Evolutionary conservation across 2,888 invertebrate species (phyloP).

Genomic region (Diaperis boleti): DNA sequence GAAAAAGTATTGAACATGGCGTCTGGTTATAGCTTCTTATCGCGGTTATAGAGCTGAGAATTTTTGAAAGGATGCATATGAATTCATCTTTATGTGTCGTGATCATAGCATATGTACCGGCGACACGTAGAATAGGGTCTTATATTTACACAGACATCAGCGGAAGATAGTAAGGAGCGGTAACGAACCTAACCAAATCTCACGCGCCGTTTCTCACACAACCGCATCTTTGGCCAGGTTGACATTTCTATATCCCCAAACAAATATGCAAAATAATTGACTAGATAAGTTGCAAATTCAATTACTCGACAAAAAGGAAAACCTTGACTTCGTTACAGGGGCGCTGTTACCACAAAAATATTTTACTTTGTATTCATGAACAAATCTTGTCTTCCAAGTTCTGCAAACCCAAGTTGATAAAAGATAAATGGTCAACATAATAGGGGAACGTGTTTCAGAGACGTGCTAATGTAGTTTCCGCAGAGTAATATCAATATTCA

Average conservation of each 20-base stretch:
- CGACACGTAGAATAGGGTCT: conserved; percentile 37
- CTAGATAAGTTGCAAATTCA: neutral
- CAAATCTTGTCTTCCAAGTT: neutral
- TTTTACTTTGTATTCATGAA: too few relatives aligned
- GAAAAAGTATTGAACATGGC: neutral
- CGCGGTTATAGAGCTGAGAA: neutral
- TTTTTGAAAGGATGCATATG: too few relatives aligned
- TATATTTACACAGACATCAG: conserved; percentile 40
- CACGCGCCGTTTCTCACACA: conserved; percentile 41
- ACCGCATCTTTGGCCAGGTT: conserved; percentile 33
- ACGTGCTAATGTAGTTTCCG: neutral
- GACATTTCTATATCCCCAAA: conserved; percentile 35
- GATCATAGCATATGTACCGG: conserved; percentile 30
- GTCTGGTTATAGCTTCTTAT: neutral
- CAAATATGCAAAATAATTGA: conserved; percentile 2
- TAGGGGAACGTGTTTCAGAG: neutral
- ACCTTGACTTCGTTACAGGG: too few relatives aligned
- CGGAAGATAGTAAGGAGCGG: conserved; percentile 39
- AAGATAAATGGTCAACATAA: conserved; percentile 14
- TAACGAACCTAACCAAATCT: conserved; percentile 48
- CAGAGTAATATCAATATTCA: neutral
- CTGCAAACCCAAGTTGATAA: neutral
- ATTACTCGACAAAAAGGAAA: neutral
- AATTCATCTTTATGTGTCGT: conserved; percentile 23
- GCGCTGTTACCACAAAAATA: too few relatives aligned